Conservation (phyloP, 2,797 vertebrate genomes). For the Lepidocolaptes lacrymiger region DNA sequence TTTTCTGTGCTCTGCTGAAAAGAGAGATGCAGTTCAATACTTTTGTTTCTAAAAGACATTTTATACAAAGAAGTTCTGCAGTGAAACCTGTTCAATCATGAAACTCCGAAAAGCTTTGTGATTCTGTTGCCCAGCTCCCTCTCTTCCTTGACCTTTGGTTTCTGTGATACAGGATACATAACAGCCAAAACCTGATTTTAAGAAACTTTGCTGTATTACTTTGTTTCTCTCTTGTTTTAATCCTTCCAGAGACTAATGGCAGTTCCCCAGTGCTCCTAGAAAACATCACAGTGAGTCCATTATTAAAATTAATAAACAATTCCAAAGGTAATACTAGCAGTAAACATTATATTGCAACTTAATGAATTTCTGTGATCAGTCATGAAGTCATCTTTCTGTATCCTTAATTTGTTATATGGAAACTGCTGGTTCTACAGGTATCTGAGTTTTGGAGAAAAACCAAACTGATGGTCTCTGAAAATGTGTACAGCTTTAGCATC, state of each 20-base stretch:
- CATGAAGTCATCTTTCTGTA: not conserved
- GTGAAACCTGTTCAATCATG: not conserved
- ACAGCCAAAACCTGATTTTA: not conserved
- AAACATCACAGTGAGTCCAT: not conserved
- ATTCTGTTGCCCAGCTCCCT: not conserved
- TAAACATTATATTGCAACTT: not conserved
- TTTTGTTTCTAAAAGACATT: not conserved
- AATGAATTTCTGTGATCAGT: not conserved
- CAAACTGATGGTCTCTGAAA: not conserved
- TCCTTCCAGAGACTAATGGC: not conserved
- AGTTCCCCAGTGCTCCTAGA: not conserved
- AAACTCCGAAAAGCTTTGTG: not conserved
- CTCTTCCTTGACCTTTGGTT: not conserved
- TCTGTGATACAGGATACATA: not conserved
- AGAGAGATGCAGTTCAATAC: not conserved
- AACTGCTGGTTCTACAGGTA: not conserved
- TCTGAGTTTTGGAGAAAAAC: not conserved
- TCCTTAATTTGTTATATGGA: not conserved
- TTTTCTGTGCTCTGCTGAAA: not conserved
- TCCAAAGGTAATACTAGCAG: not conserved
- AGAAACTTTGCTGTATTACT: not conserved
- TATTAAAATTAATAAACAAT: not conserved
- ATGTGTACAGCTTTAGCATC: not conserved
- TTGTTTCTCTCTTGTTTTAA: not conserved
- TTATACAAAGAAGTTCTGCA: not conserved